A percentile compares a stretch with the other conserved stretches of the same genome.
Evolutionary conservation across 2,113 vertebrate species (phyloP).

Genomic region (Sceloporus tristichus): DNA sequence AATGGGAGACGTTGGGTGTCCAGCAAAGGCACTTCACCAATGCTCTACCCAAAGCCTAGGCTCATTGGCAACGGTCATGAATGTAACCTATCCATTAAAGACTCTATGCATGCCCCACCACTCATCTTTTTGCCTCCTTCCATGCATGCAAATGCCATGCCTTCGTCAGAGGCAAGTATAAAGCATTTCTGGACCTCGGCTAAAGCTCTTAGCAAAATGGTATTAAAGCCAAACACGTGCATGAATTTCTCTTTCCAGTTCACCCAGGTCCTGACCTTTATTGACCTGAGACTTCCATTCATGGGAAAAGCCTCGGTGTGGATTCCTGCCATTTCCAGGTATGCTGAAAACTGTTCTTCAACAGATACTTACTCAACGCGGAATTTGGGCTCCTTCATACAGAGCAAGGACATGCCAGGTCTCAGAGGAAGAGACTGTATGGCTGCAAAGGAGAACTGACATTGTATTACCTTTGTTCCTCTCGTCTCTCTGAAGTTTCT

Average conservation of each 20-base stretch:
- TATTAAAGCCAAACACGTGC: slow-evolving; percentile 33
- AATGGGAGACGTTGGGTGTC: slow-evolving; percentile 61
- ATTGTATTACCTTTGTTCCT: too few species aligned
- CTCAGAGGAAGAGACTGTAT: too few species aligned
- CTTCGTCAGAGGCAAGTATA: background rate
- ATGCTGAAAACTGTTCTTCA: slow-evolving; percentile 38
- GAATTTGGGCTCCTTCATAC: too few species aligned
- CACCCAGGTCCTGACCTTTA: slow-evolving; percentile 57
- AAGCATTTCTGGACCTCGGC: slow-evolving; percentile 4
- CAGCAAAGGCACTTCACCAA: slow-evolving; percentile 47
- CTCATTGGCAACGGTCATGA: slow-evolving; percentile 52
- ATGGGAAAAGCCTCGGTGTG: slow-evolving; percentile 23
- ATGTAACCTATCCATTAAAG: slow-evolving; percentile 47
- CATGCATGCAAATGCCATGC: background rate
- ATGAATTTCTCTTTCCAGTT: slow-evolving; percentile 64
- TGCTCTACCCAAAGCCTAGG: slow-evolving; percentile 28
- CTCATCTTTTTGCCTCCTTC: slow-evolving; percentile 18
- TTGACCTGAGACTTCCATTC: slow-evolving; percentile 49
- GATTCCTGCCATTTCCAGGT: slow-evolving; percentile 46
- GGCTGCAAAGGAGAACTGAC: too few species aligned
- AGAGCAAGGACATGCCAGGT: too few species aligned
- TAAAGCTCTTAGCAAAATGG: background rate
- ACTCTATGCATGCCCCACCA: background rate
- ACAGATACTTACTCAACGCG: slow-evolving; percentile 3
- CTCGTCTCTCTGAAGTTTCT: too few species aligned